Percentiles rank a stretch among this genome's conserved stretches.
Conservation (phyloP, 2,888 invertebrate species). For the Volucella bombylans region DNA sequence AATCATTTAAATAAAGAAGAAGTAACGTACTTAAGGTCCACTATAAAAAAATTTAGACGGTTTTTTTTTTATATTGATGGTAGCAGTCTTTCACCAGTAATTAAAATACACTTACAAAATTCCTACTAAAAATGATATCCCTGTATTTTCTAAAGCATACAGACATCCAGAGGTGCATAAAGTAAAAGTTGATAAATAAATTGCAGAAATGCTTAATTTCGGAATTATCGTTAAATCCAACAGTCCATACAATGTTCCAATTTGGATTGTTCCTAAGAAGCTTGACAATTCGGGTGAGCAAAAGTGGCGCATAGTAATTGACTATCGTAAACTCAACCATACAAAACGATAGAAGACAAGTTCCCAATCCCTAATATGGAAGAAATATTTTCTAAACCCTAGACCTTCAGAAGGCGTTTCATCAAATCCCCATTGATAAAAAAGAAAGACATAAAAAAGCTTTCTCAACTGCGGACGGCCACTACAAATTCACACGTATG, state of each 20-base stretch:
- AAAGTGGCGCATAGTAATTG: not conserved
- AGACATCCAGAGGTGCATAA: no score
- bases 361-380: conserved; percentile 37
- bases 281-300: no score
- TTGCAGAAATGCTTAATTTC: no score
- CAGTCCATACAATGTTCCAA: no score
- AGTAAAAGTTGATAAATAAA: no score
- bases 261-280: no score
- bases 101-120: no score
- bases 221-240: no score
- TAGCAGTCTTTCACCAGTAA: no score
- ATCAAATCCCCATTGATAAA: conserved; percentile 46
- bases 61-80: conserved; percentile 24
- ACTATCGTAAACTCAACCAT: conserved; percentile 17
- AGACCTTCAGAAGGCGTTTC: conserved; percentile 51
- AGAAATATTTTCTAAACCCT: conserved; percentile 39
- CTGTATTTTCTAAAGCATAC: no score
- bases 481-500: no score
- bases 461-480: conserved; percentile 25
- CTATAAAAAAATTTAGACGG: conserved; percentile 18
- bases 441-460: conserved; percentile 48
- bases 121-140: no score
- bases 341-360: conserved; percentile 35
- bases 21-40: not conserved
- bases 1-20: conserved; percentile 40